These are phyloP conservation scores for Eilema depressum DNA, from an alignment of 2,888 invertebrate genomes.

Conservation along the genomic window DNA sequence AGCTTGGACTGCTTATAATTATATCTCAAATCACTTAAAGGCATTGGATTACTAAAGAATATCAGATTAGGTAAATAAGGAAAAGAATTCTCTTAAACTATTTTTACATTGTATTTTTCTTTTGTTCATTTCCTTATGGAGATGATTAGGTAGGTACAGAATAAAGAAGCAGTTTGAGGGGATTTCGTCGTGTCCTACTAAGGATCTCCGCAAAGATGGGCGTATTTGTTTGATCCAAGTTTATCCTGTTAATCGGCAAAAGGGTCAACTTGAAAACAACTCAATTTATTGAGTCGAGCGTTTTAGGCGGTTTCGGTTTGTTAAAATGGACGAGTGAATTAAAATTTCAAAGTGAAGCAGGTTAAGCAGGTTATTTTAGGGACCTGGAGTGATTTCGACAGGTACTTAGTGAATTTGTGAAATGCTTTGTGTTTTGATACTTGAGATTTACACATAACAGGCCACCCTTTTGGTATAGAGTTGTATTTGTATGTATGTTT, in stretches of 20 bases:
- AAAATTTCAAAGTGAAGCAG: conserved; percentile 44
- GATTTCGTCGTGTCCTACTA: conserved; percentile 29
- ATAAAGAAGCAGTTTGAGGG: conserved; percentile 29
- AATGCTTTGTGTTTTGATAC: conserved; percentile 19
- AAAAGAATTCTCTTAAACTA: conserved; percentile 31
- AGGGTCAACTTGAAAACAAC: conserved; percentile 52
- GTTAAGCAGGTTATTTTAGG: conserved; percentile 16
- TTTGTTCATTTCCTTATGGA: conserved; percentile 45
- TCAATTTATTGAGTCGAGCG: conserved; percentile 58
- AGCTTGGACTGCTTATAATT: conserved; percentile 27
- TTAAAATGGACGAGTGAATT: conserved; percentile 45
- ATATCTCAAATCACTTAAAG: not conserved
- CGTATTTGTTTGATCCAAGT: conserved; percentile 54
- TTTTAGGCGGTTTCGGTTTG: conserved; percentile 50
- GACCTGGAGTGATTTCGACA: conserved; percentile 31
- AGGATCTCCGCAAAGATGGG: conserved; percentile 22
- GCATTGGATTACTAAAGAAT: conserved; percentile 32
- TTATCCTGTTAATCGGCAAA: conserved; percentile 59
- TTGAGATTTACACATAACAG: not conserved
- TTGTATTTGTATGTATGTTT: conserved; percentile 1
- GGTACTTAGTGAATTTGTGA: conserved; percentile 22
- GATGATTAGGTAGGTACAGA: conserved; percentile 34
- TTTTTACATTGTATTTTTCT: conserved; percentile 36
- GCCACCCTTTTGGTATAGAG: too few relatives aligned
- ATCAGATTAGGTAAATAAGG: conserved; percentile 33